Conservation (phyloP, 1,140 invertebrate genomes). For the Lasaia peninsularis region DNA sequence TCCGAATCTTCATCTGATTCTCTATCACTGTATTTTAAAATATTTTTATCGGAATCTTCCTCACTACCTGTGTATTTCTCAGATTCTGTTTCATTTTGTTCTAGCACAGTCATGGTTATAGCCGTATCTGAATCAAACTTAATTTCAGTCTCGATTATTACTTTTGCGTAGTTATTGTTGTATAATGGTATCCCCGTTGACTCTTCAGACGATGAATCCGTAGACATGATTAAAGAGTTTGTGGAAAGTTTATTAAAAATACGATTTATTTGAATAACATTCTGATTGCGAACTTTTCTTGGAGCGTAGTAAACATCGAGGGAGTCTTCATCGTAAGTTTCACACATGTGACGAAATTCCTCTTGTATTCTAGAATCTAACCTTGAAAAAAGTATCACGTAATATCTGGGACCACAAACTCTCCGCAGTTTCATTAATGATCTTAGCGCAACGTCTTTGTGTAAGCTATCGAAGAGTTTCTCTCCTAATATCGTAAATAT, state of each 20-base stretch:
- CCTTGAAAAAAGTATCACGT: conserved; percentile 74
- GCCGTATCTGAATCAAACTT: conserved; percentile 86
- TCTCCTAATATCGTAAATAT: conserved; percentile 80
- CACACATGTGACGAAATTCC: conserved; percentile 83
- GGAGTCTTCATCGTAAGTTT: conserved; percentile 80
- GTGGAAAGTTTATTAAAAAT: conserved; percentile 44
- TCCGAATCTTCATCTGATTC: conserved; percentile 78
- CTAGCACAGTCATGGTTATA: conserved; percentile 88
- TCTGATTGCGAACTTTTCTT: conserved; percentile 42
- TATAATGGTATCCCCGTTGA: conserved; percentile 51
- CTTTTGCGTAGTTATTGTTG: conserved; percentile 75
- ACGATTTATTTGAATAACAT: conserved; percentile 56
- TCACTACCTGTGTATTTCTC: conserved; percentile 68
- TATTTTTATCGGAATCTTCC: conserved; percentile 69
- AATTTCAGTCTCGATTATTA: conserved; percentile 89
- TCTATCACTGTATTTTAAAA: conserved; percentile 78
- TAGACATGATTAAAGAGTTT: conserved; percentile 46
- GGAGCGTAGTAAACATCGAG: conserved; percentile 67
- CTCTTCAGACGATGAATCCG: conserved; percentile 66
- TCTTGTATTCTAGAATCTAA: conserved; percentile 77
- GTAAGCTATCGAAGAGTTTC: conserved; percentile 81
- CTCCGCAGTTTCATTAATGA: conserved; percentile 83
- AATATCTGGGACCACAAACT: conserved; percentile 80
- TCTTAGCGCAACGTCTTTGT: conserved; percentile 83
- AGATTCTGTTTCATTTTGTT: conserved; percentile 79